Conservation (phyloP, 1,140 invertebrate species). For the Drosophila varians region DNA sequence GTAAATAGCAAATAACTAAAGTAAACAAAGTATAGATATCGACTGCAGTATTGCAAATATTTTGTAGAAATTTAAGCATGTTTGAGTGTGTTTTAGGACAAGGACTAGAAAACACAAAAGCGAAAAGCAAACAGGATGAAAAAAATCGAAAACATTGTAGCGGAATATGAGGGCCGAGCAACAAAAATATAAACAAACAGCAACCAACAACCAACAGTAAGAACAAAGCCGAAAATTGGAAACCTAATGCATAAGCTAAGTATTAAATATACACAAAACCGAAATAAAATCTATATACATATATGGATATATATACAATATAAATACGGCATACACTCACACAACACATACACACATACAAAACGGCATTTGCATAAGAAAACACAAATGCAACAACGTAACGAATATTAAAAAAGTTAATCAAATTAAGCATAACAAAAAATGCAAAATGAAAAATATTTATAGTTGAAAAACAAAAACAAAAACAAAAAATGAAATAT, state of each 20-base stretch:
- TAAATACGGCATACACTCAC: constrained; percentile 44
- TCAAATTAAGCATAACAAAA: constrained; percentile 69
- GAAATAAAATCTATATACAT: constrained; percentile 29
- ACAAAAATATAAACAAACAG: constrained; percentile 34
- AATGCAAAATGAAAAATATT: constrained; percentile 61
- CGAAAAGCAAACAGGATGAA: constrained; percentile 50
- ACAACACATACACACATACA: constrained; percentile 38
- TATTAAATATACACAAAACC: constrained; percentile 66
- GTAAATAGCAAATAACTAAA: constrained; percentile 75
- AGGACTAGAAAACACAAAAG: constrained; percentile 53
- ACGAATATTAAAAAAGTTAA: constrained; percentile 80
- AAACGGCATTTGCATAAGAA: constrained; percentile 60
- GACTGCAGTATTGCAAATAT: constrained; percentile 84
- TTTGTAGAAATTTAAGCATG: constrained; percentile 83
- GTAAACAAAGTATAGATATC: constrained; percentile 80
- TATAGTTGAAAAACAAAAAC: constrained; percentile 64
- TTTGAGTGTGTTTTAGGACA: constrained; percentile 73
- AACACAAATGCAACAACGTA: constrained; percentile 69
- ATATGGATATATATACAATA: constrained; percentile 51
- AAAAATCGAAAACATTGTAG: constrained; percentile 54
- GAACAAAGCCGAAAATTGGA: constrained; percentile 43
- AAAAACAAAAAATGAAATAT: constrained; percentile 4
- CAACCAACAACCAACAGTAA: constrained; percentile 33
- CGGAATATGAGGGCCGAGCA: constrained; percentile 46
- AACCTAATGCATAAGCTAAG: constrained; percentile 71